A percentile compares a stretch with the other conserved stretches of the same genome.
Conservation (phyloP, 2,797 vertebrate genomes). For the Eleutherodactylus coqui region DNA sequence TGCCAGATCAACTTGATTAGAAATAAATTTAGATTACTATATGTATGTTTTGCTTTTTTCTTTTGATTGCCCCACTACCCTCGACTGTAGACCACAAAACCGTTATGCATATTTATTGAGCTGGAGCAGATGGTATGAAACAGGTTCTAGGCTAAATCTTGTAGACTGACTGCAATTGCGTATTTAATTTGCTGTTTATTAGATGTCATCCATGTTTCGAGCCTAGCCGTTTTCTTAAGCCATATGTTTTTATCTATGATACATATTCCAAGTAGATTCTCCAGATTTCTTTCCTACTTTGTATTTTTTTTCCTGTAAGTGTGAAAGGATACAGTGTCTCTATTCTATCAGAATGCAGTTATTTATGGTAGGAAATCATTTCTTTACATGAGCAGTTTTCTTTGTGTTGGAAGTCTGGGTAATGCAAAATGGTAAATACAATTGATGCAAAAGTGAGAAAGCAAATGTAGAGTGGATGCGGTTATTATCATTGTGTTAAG, state of each 20-base stretch:
- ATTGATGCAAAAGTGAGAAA: constrained; percentile 11
- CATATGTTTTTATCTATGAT: constrained; percentile 33
- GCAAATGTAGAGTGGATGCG: background rate
- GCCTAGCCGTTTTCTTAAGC: constrained; percentile 35
- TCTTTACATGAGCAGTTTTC: constrained; percentile 9
- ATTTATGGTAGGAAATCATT: constrained; percentile 29
- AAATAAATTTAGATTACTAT: background rate
- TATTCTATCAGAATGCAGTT: constrained; percentile 10
- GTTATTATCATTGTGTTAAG: background rate
- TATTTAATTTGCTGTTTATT: background rate
- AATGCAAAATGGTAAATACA: constrained; percentile 4
- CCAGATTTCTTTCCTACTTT: constrained; percentile 2
- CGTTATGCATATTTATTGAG: background rate
- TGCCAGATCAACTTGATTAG: no score
- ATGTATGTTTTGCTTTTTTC: background rate
- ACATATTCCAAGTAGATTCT: background rate
- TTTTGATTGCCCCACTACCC: no score
- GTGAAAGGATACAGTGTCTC: constrained; percentile 7
- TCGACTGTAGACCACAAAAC: background rate
- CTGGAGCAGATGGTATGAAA: background rate
- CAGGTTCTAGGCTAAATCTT: background rate
- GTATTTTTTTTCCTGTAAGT: constrained; percentile 5
- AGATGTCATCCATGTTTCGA: background rate
- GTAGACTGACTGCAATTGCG: background rate
- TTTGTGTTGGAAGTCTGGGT: constrained; percentile 14